phyloP scores from a whole-genome alignment of 2,797 vertebrate species.

The Sebastes aleutianus region DNA sequence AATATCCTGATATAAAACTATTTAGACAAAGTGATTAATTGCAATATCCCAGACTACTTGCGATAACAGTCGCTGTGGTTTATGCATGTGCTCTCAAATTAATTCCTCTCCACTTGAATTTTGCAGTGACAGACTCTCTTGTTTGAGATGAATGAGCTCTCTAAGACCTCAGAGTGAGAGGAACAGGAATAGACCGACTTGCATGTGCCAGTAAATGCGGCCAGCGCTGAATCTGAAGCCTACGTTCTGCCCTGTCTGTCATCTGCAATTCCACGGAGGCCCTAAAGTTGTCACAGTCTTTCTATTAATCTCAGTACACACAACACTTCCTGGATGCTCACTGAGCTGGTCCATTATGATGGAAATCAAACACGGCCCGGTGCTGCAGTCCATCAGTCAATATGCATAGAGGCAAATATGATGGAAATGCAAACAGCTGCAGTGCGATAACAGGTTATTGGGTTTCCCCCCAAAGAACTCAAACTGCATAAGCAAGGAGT shows the following conservation, averaged over 20 bases:
- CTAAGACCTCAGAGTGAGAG: background rate
- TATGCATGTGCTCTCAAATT: background rate
- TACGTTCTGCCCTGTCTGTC: background rate
- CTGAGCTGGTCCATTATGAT: conserved; percentile 34
- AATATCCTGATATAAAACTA: background rate
- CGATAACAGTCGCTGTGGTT: background rate
- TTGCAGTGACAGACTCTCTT: background rate
- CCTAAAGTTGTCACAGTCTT: conserved; percentile 23
- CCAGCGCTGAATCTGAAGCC: background rate
- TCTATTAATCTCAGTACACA: conserved; percentile 50
- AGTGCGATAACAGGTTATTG: conserved; percentile 13
- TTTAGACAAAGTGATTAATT: background rate
- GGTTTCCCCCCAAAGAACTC: background rate
- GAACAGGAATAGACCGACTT: background rate
- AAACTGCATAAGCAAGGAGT: background rate
- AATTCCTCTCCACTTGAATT: background rate
- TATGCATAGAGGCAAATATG: conserved; percentile 51
- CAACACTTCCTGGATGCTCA: conserved; percentile 33
- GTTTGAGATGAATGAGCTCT: background rate
- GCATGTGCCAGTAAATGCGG: background rate
- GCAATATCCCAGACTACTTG: background rate
- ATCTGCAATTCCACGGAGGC: conserved; percentile 15
- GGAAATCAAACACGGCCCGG: conserved; percentile 25
- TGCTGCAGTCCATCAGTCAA: conserved; percentile 39
- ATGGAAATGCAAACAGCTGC: conserved; percentile 42